Evolutionary conservation across 1,140 invertebrate genomes (phyloP).

Genomic region (Acyrthosiphon pisum): DNA sequence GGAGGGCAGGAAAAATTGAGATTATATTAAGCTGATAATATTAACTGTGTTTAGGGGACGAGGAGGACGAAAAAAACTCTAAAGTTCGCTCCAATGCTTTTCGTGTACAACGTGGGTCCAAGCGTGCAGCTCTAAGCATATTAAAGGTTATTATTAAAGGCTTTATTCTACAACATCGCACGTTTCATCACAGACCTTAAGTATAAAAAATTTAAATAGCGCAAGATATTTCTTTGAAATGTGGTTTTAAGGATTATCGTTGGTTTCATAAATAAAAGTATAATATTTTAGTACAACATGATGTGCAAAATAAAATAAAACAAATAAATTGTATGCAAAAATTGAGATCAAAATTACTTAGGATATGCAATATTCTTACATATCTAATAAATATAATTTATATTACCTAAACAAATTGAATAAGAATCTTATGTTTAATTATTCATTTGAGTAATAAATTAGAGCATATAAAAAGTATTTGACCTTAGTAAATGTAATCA

Average conservation of each 20-base stretch:
- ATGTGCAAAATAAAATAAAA: not conserved
- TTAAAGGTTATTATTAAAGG: slow-evolving; percentile 32
- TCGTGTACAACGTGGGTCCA: not conserved
- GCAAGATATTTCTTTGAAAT: not conserved
- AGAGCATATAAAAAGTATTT: not conserved
- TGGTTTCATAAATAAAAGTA: not conserved
- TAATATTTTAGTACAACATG: not conserved
- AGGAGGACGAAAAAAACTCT: slow-evolving; percentile 10
- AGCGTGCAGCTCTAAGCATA: slow-evolving; percentile 26
- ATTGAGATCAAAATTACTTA: not conserved
- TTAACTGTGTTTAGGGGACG: slow-evolving; percentile 38
- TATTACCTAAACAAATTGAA: not conserved
- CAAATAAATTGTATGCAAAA: not conserved
- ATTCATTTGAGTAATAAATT: not conserved
- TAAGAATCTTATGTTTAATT: not conserved
- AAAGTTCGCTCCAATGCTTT: slow-evolving; percentile 28
- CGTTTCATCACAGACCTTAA: slow-evolving; percentile 13
- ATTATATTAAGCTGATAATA: slow-evolving; percentile 55
- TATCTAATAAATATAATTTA: not conserved
- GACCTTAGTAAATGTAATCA: not conserved
- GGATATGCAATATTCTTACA: not conserved
- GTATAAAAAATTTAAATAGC: not conserved
- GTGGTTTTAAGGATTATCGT: not conserved
- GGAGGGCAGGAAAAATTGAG: slow-evolving; percentile 49
- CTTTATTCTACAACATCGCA: not conserved